Conservation (phyloP, 2,113 vertebrate species). For the Oreotrochilus melanogaster region DNA sequence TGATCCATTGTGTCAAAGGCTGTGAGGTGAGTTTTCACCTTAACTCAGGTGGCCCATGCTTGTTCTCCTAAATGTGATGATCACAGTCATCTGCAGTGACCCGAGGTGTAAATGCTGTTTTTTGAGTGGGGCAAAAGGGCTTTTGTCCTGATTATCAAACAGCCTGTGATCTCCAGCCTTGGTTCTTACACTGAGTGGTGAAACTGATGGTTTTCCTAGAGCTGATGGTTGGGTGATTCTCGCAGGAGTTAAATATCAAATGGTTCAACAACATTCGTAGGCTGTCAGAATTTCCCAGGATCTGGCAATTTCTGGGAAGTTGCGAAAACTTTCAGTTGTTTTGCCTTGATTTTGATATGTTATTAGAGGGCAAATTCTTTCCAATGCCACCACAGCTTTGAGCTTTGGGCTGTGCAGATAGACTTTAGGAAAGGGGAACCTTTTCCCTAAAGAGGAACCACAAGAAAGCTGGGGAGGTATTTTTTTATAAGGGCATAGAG, state of each 20-base stretch:
- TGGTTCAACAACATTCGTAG: neutral
- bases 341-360: slow-evolving; percentile 2
- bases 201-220: neutral
- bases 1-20: slow-evolving; percentile 95
- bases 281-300: neutral
- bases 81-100: neutral
- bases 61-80: neutral
- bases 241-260: neutral
- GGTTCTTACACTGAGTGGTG: neutral
- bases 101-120: neutral
- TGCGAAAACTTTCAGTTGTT: neutral
- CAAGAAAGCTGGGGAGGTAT: too few species aligned
- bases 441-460: too few species aligned
- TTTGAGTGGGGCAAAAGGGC: neutral
- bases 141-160: neutral
- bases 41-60: neutral
- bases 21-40: slow-evolving; percentile 87
- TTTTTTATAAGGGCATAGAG: too few species aligned
- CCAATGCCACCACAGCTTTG: neutral
- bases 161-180: neutral
- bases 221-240: neutral
- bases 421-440: neutral
- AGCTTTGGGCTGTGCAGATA: neutral
- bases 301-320: slow-evolving; percentile 19
- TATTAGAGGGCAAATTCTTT: neutral